Evolutionary conservation across 2,113 vertebrate species (phyloP).

Genomic region (Pachyramphus minor): DNA sequence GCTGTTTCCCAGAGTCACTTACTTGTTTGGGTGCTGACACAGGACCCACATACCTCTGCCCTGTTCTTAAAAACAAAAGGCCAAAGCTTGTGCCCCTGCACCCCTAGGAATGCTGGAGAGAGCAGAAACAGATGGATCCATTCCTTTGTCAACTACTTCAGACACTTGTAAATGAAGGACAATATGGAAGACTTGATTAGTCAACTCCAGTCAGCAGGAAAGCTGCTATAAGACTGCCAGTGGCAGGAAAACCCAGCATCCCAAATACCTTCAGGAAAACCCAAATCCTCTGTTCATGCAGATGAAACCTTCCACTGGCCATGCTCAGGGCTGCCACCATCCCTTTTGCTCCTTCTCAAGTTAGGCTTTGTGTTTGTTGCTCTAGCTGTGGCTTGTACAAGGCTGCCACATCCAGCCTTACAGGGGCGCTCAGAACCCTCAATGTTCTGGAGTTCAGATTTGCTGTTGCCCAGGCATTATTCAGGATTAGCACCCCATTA

Average conservation of each 20-base stretch:
- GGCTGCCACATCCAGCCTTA: neutral
- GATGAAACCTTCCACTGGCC: neutral
- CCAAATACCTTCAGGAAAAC: neutral
- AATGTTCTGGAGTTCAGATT: neutral
- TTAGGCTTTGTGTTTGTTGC: neutral
- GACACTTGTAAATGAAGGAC: neutral
- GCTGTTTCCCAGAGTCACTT: neutral
- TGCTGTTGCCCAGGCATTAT: neutral
- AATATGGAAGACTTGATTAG: neutral
- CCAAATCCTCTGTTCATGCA: neutral
- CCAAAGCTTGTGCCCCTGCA: neutral
- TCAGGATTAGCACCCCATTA: neutral
- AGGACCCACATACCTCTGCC: neutral
- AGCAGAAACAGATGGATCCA: neutral
- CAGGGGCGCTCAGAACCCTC: neutral
- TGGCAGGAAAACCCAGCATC: too few species aligned
- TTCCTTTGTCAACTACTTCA: neutral
- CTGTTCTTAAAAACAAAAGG: neutral
- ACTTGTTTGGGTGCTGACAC: neutral
- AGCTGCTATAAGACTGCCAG: neutral
- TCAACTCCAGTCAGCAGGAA: neutral
- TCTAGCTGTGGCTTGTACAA: neutral
- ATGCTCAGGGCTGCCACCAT: neutral
- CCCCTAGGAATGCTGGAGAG: rapidly evolving
- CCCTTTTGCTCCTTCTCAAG: neutral